phyloP scores from a whole-genome alignment of 2,888 invertebrate genomes.

The Sarcophaga rosellei region DNA sequence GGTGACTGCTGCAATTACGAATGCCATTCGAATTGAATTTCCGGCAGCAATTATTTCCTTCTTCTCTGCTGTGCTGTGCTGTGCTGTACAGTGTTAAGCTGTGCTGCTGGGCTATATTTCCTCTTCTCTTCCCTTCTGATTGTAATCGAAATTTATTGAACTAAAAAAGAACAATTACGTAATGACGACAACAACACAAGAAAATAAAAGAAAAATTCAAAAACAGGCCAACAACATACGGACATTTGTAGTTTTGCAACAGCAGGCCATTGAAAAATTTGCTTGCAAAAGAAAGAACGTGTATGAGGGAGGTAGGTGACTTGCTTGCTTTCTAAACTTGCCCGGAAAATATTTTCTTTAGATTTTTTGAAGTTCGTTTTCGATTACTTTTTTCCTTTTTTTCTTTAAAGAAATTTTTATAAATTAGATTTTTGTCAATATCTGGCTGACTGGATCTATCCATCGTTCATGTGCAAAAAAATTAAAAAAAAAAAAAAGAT shows the following conservation, averaged over 20 bases:
- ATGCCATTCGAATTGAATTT: neutral
- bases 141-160: conserved; percentile 39
- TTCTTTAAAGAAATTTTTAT: conserved; percentile 57
- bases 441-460: conserved; percentile 2
- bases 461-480: neutral
- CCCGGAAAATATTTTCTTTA: conserved; percentile 6
- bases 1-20: neutral
- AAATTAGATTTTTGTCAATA: conserved; percentile 58
- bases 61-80: neutral
- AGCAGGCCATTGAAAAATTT: neutral
- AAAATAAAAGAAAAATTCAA: too few relatives aligned
- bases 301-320: too few relatives aligned
- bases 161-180: conserved; percentile 59
- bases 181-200: conserved; percentile 50
- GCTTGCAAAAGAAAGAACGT: too few relatives aligned
- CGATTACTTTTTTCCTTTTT: conserved; percentile 18
- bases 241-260: neutral
- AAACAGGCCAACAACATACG: neutral
- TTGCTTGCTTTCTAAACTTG: neutral
- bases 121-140: neutral
- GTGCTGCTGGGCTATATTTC: too few relatives aligned
- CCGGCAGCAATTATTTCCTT: neutral
- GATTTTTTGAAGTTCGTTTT: conserved; percentile 16
- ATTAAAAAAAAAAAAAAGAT: neutral
- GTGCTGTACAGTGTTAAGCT: neutral